Base-by-base conservation (phyloP, 2,797 vertebrate genomes). In the Gambusia yucatana region DNA sequence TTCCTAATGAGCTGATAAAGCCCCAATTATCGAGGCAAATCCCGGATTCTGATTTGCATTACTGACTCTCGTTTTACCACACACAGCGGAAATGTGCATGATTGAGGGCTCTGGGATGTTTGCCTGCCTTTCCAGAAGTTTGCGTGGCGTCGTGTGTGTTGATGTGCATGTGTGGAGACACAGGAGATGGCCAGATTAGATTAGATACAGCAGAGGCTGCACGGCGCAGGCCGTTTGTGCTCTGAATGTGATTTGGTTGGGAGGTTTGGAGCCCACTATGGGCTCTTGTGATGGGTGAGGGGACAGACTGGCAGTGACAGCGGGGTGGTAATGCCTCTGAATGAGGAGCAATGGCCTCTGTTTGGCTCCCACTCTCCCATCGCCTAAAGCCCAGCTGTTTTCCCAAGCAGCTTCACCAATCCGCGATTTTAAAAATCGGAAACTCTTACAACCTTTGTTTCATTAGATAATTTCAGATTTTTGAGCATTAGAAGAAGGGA, bases 111-210 rank as follows among this genome's bases (percentile, higher is more conserved):
- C 80, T 72, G 83, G 86, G 86, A 86, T 77, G 86, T 72, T 25
- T 75, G 80, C 85, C 84, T 82, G 85, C 57, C 77, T 79, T 88
- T 73, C 73, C 79, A 84, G 82, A 81, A 78, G 79, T 79, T 72
- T 67, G 5, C 30, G 30, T 28, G 33, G 59, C 33, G 69, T 63
- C n/a, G 76, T 80, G 63, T 30, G 77, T 78, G 77, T 84, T 41
- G 16, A 36, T 47, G 88, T 77, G 83, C 48, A 13, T 70, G 90
- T 85, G 83, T 41, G 36, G 88, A 88, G 87, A 90, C 90, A 92
- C 90, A 86, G 89, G 91, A 93, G 94, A 93, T 93, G 90, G 89
- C 91, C 90, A 91, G 90, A 95, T 95, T 91, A 92, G 93, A 95
- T 94, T 94, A 94, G 92, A 92, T 91, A 86, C 88, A 93, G 92